Evolutionary conservation across 2,888 invertebrate species (phyloP).

Genomic region (Apodemia hepburni): DNA sequence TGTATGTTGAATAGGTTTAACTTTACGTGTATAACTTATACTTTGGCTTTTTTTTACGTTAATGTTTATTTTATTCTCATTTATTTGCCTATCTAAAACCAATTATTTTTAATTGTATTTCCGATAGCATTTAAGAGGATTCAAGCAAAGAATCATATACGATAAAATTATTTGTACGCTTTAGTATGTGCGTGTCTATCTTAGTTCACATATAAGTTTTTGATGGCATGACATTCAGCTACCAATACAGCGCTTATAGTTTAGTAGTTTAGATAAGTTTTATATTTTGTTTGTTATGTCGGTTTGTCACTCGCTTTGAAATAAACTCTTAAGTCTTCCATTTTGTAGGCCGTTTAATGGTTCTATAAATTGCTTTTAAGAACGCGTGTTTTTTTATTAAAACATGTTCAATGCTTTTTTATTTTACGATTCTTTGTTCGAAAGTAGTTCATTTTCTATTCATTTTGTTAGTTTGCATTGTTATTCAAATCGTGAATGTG

Average conservation of each 20-base stretch:
- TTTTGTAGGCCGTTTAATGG: conserved; percentile 19
- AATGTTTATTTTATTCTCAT: no score
- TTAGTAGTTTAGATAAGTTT: conserved; percentile 33
- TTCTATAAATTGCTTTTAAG: conserved; percentile 23
- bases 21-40: no score
- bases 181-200: not conserved
- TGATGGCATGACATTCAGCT: not conserved
- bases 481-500: no score
- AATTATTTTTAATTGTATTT: no score
- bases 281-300: conserved; percentile 31
- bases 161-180: no score
- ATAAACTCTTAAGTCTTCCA: conserved; percentile 19
- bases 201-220: not conserved
- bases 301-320: conserved; percentile 35
- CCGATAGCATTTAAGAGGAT: no score
- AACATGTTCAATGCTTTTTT: not conserved
- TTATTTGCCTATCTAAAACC: no score
- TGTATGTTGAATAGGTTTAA: no score
- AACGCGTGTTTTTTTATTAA: not conserved
- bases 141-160: no score
- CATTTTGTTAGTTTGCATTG: no score
- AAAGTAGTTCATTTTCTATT: not conserved
- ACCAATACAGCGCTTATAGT: conserved; percentile 31
- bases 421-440: not conserved
- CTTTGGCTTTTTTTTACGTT: no score